A percentile compares a stretch with the other conserved stretches of the same genome.
Evolutionary conservation across 2,797 vertebrate genomes (phyloP).

Genomic region (Bradypodion ventrale): DNA sequence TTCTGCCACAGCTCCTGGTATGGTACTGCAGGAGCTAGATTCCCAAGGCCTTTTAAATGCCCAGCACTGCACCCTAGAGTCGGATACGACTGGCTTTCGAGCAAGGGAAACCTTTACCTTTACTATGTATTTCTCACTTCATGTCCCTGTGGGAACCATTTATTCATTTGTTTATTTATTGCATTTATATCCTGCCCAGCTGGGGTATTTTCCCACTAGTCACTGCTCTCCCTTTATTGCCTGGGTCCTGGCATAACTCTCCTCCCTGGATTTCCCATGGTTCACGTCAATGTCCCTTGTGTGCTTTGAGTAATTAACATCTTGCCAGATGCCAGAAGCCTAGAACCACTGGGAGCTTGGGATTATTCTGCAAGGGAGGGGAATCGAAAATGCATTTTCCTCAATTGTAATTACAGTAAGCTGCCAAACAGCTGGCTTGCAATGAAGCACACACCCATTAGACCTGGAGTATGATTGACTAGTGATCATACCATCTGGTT

Average conservation of each 20-base stretch:
- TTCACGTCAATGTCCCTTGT: constrained; percentile 19
- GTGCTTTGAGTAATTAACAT: not conserved
- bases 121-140: too few relatives aligned
- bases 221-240: not conserved
- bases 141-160: too few relatives aligned
- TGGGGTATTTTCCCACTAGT: too few relatives aligned
- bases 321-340: constrained; percentile 21
- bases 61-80: not conserved
- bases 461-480: not conserved
- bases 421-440: not conserved
- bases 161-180: too few relatives aligned
- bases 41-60: not conserved
- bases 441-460: not conserved
- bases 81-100: too few relatives aligned
- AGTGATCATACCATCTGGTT: not conserved
- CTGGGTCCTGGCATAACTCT: not conserved
- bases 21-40: not conserved
- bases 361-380: not conserved
- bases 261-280: constrained; percentile 10
- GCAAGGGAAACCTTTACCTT: too few relatives aligned
- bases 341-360: not conserved
- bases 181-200: too few relatives aligned
- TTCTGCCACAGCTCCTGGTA: not conserved
- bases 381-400: not conserved
- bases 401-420: not conserved